Evolutionary conservation across 2,113 vertebrate genomes (phyloP), one percentile per base, ranked within the genome.

Genomic region (Ammospiza caudacuta): DNA sequence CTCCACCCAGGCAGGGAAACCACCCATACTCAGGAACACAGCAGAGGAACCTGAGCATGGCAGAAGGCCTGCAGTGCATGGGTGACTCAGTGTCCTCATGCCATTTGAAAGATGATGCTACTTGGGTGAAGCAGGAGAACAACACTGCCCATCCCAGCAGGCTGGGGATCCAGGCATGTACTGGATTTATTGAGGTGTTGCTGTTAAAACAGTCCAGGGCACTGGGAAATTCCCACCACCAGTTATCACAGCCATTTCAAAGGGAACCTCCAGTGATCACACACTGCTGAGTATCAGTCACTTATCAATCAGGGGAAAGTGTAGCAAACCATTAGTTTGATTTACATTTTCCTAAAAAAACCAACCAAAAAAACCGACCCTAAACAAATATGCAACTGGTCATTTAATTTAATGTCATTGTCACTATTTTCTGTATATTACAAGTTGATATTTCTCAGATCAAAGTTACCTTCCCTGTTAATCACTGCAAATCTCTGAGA

Each of bases 41-140:
- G 59, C 0, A 55, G 37, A 87, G 68, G 46, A 74, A 44, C 35
- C 9, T 2, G 5, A 0, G 25, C 55, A 14, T 2, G 58, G 78
- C 62, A 69, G 25, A 15, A 15, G 15, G 74, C 68, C 84, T 82
- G 6, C 66, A 64, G 28, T 1, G 63, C 49, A 11, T 0, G 41
- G 33, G 18, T 87, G 88, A 92, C 78, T 70, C 69, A 22, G 33
- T 5, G 33, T 11, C 46, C 33, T 13, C 6, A 39, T 0, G 0
- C 15, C 7, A 20, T 58, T 6, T 28, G 41, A 22, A 61, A 85
- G 25, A 28, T 51, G 59, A 77, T 3, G 2, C 37, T 54, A 67
- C 13, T 13, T 47, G 47, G 70, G 12, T 1, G 2, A 51, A 83
- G 47, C 39, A 61, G 80, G 16, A 79, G 49, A 49, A 64, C 35